Base-by-base conservation (phyloP, 1,140 invertebrate genomes). In the Tyrophagus putrescentiae region DNA sequence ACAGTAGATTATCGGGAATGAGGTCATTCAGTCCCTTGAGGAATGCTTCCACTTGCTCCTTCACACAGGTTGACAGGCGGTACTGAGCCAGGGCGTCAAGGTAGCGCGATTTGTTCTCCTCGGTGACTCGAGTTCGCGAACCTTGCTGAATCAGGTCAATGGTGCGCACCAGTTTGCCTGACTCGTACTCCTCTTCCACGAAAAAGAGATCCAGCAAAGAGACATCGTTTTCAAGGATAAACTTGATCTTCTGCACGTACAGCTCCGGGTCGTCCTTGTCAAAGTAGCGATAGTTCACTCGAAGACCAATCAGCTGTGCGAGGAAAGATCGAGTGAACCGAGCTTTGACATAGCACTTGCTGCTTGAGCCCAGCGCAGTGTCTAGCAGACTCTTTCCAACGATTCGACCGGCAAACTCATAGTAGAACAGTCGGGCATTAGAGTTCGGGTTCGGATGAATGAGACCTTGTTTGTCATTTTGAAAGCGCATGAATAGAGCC, bases 261-360 rank as follows among this genome's bases (percentile, higher is more conserved):
- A 94, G 73, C 71, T 93, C 89, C 0, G 90, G 90, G 73, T 94
- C 90, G 70, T 95, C 90, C 74, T 90, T 87, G 69, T 93, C 88
- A 74, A 95, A 95, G 73, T 94, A 91, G 82, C 90, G 92, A 68
- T 91, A 93, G 74, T 92, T 86, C 28, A 94, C 87, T 65, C 87
- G 72, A 32, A 94, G 79, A 32, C 90, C 91, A 68, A 94, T 93
- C 44, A 94, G 80, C 76, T 93, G 89, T 39, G 90, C 90, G 31
- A 94, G 75, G 74, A 94, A 95, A n/a, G 87, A 92, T 57, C 89
- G 77, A 23, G 87, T 85, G 68, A 94, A 91, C 63, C 86, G 76
- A 0, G 90, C 90, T 60, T 88, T 80, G 16, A 95, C 87, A 59
- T 91, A 73, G 72, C 92, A 88, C 3, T 87, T 66, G 75, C 92